A percentile compares a stretch with the other conserved stretches of the same genome.
Evolutionary conservation across 2,888 invertebrate species (phyloP).

Genomic region (Idaea dimidiata): DNA sequence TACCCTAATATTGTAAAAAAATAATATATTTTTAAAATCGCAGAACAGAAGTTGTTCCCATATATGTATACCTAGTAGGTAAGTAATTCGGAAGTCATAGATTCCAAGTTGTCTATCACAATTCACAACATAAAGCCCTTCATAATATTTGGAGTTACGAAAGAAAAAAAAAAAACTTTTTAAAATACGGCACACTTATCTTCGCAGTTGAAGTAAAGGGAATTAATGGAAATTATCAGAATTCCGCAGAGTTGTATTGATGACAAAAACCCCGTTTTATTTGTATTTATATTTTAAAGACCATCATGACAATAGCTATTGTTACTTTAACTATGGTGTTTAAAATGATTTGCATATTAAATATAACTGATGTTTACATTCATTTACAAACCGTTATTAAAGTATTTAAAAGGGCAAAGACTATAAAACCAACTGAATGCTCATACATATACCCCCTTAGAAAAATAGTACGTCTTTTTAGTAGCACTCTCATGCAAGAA

Average conservation of each 20-base stretch:
- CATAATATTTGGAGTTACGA: no score
- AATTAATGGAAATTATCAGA: not conserved
- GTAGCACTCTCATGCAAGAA: no score
- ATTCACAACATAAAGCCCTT: no score
- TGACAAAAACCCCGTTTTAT: not conserved
- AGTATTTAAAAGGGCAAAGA: not conserved
- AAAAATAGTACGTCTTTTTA: no score
- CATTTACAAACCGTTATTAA: not conserved
- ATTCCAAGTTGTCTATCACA: no score
- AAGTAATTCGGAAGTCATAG: no score
- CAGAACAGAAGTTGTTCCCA: no score
- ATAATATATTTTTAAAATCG: no score
- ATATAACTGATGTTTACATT: not conserved
- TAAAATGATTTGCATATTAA: constrained; percentile 8
- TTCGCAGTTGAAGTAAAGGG: not conserved
- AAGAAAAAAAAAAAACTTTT: not conserved
- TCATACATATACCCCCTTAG: no score
- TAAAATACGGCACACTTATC: not conserved
- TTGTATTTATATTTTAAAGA: constrained; percentile 5
- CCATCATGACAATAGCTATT: constrained; percentile 7
- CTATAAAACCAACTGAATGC: no score
- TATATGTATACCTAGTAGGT: no score
- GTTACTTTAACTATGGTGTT: constrained; percentile 21
- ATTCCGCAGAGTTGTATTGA: not conserved
- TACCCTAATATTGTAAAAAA: no score